Percentiles rank a stretch among this genome's conserved stretches.
Conservation (phyloP, 2,888 invertebrate species). For the Agrotis clavis region DNA sequence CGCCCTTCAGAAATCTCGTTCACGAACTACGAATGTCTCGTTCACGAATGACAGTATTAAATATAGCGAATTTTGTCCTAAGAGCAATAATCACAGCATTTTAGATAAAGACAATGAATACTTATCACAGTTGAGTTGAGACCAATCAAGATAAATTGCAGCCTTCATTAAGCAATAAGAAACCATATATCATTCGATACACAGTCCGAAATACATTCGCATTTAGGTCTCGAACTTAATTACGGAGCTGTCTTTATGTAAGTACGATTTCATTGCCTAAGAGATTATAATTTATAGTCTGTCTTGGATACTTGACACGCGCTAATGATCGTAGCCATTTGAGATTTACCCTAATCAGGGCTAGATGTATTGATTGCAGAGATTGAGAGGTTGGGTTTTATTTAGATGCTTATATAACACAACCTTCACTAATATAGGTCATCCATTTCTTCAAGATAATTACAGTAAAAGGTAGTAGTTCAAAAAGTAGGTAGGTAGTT, state of each 20-base stretch:
- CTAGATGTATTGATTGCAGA: conserved; percentile 37
- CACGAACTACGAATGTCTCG: no score
- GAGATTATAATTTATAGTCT: conserved; percentile 44
- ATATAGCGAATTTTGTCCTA: background rate
- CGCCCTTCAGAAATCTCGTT: no score
- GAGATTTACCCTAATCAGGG: conserved; percentile 35
- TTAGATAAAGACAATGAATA: background rate
- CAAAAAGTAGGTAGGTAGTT: no score
- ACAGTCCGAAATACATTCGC: conserved; percentile 21
- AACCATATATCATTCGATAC: conserved; percentile 1
- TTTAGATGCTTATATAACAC: background rate
- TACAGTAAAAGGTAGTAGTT: no score
- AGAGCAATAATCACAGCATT: background rate
- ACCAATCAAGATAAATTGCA: background rate
- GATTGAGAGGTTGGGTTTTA: conserved; percentile 8
- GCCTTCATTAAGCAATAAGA: conserved; percentile 6
- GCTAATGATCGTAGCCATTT: conserved; percentile 50
- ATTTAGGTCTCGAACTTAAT: conserved; percentile 33
- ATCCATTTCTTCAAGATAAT: background rate
- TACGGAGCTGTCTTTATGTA: conserved; percentile 13
- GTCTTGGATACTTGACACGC: conserved; percentile 29
- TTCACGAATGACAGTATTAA: no score
- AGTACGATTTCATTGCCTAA: conserved; percentile 32
- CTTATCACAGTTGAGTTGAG: background rate
- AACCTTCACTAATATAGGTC: background rate